A percentile compares a stretch with the other conserved stretches of the same genome.
These are phyloP conservation scores for Onychostruthus taczanowskii DNA, from an alignment of 2,113 vertebrate species.

Conservation along the genomic window DNA sequence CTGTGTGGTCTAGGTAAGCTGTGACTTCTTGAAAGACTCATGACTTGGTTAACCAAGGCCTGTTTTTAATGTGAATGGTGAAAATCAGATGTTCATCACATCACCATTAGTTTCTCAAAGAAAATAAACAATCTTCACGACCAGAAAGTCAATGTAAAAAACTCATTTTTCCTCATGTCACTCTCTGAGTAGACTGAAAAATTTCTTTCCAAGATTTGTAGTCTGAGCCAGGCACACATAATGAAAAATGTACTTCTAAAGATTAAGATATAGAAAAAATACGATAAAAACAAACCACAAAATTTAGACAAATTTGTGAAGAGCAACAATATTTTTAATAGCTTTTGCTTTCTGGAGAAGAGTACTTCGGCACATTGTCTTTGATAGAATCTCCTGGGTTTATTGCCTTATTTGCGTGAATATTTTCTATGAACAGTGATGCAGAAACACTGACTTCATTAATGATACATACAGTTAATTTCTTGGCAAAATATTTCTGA, in stretches of 20 bases:
- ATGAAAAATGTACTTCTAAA: background rate
- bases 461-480: conserved; percentile 17
- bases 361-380: background rate
- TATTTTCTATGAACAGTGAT: conserved; percentile 39
- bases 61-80: background rate
- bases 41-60: background rate
- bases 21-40: background rate
- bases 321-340: background rate
- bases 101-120: background rate
- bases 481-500: conserved; percentile 3
- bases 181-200: background rate
- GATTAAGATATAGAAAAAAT: background rate
- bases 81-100: background rate
- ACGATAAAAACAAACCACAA: background rate
- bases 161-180: background rate
- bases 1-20: background rate
- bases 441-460: conserved; percentile 23
- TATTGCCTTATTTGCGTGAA: background rate
- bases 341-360: background rate
- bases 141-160: background rate
- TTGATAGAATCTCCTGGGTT: background rate
- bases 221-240: background rate
- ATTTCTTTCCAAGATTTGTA: background rate
- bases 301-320: background rate
- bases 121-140: background rate